Percentiles rank a stretch among this genome's conserved stretches.
These are phyloP conservation scores for Corydoras maculifer DNA, from an alignment of 2,113 vertebrate species.

Conservation along the genomic window DNA sequence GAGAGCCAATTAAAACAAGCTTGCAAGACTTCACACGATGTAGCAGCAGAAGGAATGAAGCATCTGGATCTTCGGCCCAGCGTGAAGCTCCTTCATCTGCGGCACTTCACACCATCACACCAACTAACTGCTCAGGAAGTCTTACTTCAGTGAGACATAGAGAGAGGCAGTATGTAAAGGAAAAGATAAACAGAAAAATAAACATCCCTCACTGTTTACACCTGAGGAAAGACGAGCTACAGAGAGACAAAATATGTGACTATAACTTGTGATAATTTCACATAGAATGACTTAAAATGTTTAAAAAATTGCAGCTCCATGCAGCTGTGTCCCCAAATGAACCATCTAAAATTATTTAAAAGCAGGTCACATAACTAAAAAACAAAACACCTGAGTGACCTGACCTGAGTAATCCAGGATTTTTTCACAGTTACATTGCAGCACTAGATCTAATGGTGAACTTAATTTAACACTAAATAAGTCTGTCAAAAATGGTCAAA, in stretches of 20 bases:
- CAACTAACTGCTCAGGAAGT: slow-evolving; percentile 25
- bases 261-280: too few relatives aligned
- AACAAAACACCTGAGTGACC: too few relatives aligned
- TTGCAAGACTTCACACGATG: slow-evolving; percentile 36
- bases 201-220: not conserved
- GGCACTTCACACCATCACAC: slow-evolving; percentile 26
- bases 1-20: slow-evolving; percentile 40
- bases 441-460: too few relatives aligned
- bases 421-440: too few relatives aligned
- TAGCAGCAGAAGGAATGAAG: slow-evolving; percentile 24
- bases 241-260: not conserved
- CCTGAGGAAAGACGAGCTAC: not conserved
- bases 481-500: too few relatives aligned
- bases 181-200: not conserved
- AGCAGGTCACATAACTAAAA: too few relatives aligned
- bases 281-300: too few relatives aligned
- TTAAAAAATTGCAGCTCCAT: too few relatives aligned
- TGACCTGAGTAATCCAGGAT: too few relatives aligned
- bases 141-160: slow-evolving; percentile 7
- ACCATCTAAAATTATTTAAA: too few relatives aligned
- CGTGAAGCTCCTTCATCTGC: not conserved
- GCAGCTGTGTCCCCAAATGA: too few relatives aligned
- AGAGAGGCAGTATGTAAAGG: not conserved
- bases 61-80: slow-evolving; percentile 18
- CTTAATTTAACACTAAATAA: too few relatives aligned